A percentile compares a stretch with the other conserved stretches of the same genome.
These are phyloP conservation scores for Cydia splendana DNA, from an alignment of 1,140 invertebrate genomes.

Conservation along the genomic window DNA sequence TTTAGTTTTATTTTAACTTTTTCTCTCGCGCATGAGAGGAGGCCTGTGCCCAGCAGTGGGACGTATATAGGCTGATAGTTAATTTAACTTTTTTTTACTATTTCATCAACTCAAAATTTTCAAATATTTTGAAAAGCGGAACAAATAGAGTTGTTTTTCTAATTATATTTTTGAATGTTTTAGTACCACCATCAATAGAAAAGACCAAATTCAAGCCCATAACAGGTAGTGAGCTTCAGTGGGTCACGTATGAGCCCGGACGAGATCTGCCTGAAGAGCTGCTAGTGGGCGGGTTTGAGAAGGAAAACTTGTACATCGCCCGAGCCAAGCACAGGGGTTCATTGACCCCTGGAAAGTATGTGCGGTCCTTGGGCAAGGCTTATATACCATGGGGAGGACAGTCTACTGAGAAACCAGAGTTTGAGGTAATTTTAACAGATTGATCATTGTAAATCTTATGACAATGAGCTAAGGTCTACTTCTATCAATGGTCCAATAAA, in stretches of 20 bases:
- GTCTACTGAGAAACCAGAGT: constrained; percentile 84
- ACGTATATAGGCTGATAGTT: too few relatives aligned
- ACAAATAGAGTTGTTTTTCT: too few relatives aligned
- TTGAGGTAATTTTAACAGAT: constrained; percentile 79
- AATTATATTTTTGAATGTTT: constrained; percentile 35
- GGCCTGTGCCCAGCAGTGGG: too few relatives aligned
- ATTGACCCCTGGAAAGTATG: constrained; percentile 87
- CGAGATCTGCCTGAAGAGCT: constrained; percentile 83
- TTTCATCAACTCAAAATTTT: neutral
- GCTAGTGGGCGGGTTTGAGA: constrained; percentile 84
- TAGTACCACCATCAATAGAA: constrained; percentile 47
- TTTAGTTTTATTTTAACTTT: neutral
- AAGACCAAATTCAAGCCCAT: constrained; percentile 41
- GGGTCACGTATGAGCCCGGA: constrained; percentile 40
- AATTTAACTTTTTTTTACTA: too few relatives aligned
- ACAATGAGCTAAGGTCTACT: neutral
- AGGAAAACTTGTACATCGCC: constrained; percentile 84
- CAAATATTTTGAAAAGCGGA: neutral
- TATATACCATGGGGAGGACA: constrained; percentile 88
- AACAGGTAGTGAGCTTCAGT: constrained; percentile 44
- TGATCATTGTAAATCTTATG: neutral
- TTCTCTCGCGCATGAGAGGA: too few relatives aligned
- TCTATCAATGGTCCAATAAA: too few relatives aligned
- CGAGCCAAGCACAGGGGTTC: constrained; percentile 81
- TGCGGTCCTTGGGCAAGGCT: constrained; percentile 83